Base-by-base conservation (phyloP, 2,888 invertebrate genomes). In the Sabatieria punctata region DNA sequence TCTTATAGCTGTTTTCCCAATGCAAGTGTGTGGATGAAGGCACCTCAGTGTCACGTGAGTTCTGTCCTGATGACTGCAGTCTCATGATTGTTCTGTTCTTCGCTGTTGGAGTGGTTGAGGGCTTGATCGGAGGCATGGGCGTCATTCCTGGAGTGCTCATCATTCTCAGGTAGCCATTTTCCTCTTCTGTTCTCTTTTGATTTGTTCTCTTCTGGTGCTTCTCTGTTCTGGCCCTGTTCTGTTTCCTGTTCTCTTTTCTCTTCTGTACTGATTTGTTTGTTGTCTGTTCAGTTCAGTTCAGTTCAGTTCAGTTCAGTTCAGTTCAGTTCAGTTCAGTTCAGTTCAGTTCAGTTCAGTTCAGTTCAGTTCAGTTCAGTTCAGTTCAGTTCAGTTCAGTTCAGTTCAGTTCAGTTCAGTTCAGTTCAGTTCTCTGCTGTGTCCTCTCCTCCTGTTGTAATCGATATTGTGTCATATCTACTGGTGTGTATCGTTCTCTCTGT, bases 91-190 rank as follows among this genome's bases (percentile, higher is more conserved):
- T 46, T 25, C 4, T 30, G 21, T 48, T 25, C 25, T 27, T 48
- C 19, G 35, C 13, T 27, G 37, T 51, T 15, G 19, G 33, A 54
- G 55, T 57, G 15, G 47, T 61, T 4, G 52, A 55, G 4, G 63
- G 63, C 4, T 45, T 64, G 22, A 52, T 64, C 45, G 64, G 63
- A 6, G 63, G 63, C 2, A 52, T 59, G 50, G 55, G 54, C 6
- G 63, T 63, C 1, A 58, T 60, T 8, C 63, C 63, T 2, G 60
- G 60, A 27, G 56, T 63, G 49, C 43, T 63, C n/a, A 63, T 63
- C 40, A 54, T 63, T 30, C 50, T 63, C 21, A 44, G 60, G 58
- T 58, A 38, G n/a, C n/a, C n/a, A n/a, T n/a, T n/a, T n/a, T n/a
- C n/a, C n/a, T n/a, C n/a, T n/a, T n/a, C 33, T n/a, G 33, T 33